Percentiles rank a stretch among this genome's conserved stretches.
phyloP scores from a whole-genome alignment of 1,140 invertebrate species.

The Conus ventricosus region DNA sequence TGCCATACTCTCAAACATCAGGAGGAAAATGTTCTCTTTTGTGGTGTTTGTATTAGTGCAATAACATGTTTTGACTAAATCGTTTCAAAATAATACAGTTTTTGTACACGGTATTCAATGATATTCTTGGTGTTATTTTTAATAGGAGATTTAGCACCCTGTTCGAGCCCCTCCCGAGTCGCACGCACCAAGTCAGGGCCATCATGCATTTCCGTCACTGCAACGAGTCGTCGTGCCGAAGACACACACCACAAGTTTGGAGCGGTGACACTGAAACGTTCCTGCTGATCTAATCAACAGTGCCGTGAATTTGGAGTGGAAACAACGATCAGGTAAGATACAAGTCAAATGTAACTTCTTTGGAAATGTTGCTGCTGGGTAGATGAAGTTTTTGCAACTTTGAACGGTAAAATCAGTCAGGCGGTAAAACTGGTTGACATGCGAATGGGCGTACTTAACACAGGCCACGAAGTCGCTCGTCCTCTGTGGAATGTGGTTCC shows the following conservation, averaged over 20 bases:
- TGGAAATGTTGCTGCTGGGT: neutral
- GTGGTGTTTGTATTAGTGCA: too few species aligned
- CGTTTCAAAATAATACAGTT: too few species aligned
- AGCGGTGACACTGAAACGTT: conserved; percentile 3
- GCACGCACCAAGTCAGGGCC: conserved; percentile 2
- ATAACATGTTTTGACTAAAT: too few species aligned
- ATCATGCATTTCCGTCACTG: neutral
- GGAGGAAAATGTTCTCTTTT: too few species aligned
- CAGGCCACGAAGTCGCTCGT: neutral
- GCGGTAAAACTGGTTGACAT: neutral
- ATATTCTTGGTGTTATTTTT: neutral
- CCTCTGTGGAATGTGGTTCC: neutral
- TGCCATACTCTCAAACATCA: too few species aligned
- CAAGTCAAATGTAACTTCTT: neutral
- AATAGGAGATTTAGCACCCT: neutral
- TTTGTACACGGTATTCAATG: too few species aligned
- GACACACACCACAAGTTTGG: neutral
- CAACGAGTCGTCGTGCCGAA: conserved; percentile 11
- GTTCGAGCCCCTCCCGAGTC: neutral
- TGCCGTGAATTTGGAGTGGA: neutral
- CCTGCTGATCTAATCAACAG: neutral
- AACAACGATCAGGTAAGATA: neutral
- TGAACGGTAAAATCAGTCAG: neutral
- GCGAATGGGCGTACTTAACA: neutral
- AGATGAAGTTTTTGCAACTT: neutral